Conservation (phyloP, 1,140 invertebrate species). For the Drosophila pseudoobscura region DNA sequence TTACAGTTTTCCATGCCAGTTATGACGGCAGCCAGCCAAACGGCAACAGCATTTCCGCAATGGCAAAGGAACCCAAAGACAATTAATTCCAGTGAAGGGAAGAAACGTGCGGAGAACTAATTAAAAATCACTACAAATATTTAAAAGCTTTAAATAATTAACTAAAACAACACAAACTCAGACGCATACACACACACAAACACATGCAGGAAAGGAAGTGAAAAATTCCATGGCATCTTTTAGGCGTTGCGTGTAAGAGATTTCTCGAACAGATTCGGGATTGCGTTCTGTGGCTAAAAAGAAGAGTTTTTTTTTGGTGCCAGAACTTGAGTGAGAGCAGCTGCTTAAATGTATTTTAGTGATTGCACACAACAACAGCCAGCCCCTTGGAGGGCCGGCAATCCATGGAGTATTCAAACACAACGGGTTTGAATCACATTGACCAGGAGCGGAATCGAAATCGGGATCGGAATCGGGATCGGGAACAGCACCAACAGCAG, state of each 20-base stretch:
- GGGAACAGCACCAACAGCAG: conserved; percentile 34
- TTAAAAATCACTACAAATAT: conserved; percentile 1
- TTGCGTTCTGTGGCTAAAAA: not conserved
- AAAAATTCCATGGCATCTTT: conserved; percentile 68
- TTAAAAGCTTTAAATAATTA: not conserved
- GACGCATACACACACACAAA: not conserved
- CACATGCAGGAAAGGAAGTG: conserved; percentile 59
- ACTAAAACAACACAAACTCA: not conserved
- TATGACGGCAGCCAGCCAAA: conserved; percentile 73
- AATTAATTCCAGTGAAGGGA: not conserved
- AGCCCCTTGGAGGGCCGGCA: conserved; percentile 83
- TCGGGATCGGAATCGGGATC: not conserved
- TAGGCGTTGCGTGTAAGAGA: conserved; percentile 68
- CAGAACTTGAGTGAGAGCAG: conserved; percentile 47
- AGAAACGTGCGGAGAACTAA: not conserved
- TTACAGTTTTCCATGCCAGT: conserved; percentile 79
- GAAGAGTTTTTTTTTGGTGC: conserved; percentile 19
- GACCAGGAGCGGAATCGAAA: conserved; percentile 29
- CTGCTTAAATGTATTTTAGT: conserved; percentile 83
- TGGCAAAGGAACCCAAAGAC: too few relatives aligned
- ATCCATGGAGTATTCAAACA: conserved; percentile 83
- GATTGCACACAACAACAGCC: conserved; percentile 69
- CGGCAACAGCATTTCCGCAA: conserved; percentile 70
- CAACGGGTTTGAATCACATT: conserved; percentile 75
- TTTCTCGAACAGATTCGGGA: conserved; percentile 24